These are phyloP conservation scores for Acanthosepion lycidas DNA, from an alignment of 2,888 invertebrate species.

Conservation along the genomic window DNA sequence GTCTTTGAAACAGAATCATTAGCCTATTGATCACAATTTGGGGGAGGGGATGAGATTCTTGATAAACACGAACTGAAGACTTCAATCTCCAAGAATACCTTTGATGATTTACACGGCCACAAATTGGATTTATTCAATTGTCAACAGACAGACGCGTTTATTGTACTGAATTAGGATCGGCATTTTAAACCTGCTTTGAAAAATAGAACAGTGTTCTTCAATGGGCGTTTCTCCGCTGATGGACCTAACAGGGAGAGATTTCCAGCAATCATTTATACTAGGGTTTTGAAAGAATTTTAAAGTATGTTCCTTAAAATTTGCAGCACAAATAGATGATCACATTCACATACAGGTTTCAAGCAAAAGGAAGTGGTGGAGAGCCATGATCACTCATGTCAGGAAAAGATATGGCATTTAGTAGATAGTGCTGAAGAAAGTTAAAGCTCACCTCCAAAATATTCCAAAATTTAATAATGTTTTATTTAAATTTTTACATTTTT, in stretches of 20 bases:
- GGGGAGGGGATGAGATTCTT: not conserved
- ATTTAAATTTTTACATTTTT: no score
- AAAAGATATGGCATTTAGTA: no score
- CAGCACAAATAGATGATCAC: not conserved
- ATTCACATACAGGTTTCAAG: not conserved
- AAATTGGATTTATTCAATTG: not conserved
- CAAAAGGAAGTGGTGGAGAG: no score
- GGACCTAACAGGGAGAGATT: not conserved
- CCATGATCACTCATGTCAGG: no score
- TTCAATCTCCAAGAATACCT: not conserved
- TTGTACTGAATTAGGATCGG: not conserved
- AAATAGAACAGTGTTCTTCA: not conserved
- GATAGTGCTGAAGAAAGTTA: no score
- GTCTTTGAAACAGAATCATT: not conserved
- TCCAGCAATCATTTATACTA: not conserved
- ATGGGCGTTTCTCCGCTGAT: not conserved
- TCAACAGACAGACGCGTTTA: not conserved
- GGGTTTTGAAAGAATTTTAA: not conserved
- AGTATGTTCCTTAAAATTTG: not conserved
- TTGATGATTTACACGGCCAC: not conserved
- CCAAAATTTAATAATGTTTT: no score
- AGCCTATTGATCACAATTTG: not conserved
- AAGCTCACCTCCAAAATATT: no score
- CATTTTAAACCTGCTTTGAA: not conserved
- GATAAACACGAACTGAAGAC: not conserved